These are phyloP conservation scores for Morpho helenor DNA, from an alignment of 2,888 invertebrate genomes.

Conservation along the genomic window DNA sequence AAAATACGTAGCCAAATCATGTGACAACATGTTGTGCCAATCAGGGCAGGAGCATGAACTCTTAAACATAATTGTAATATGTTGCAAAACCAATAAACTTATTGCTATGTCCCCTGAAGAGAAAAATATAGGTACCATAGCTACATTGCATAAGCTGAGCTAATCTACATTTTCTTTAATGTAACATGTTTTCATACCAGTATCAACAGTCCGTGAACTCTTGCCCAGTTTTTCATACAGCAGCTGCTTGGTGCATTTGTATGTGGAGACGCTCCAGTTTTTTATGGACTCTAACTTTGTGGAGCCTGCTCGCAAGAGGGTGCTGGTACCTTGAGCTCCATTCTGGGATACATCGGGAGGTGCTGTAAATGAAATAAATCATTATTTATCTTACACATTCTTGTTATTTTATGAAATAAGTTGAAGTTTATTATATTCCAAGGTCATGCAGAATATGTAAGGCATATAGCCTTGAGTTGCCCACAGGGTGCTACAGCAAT, in stretches of 20 bases:
- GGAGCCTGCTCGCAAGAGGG: conserved; percentile 82
- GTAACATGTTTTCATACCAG: conserved; percentile 71
- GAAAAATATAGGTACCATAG: no score
- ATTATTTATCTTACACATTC: no score
- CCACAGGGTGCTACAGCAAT: no score
- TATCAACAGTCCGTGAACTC: conserved; percentile 92
- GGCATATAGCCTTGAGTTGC: no score
- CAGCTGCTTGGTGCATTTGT: conserved; percentile 98
- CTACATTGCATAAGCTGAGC: no score
- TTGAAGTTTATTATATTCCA: no score
- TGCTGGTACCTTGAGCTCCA: conserved; percentile 75
- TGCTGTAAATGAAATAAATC: conserved; percentile 35
- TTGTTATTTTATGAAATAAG: no score
- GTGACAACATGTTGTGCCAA: no score
- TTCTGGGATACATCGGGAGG: conserved; percentile 81
- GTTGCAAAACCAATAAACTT: background rate
- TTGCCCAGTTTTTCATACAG: conserved; percentile 98
- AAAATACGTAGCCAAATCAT: no score
- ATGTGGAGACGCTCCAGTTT: conserved; percentile 98
- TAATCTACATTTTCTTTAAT: no score
- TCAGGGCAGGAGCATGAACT: conserved; percentile 67
- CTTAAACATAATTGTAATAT: conserved; percentile 53
- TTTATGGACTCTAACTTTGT: conserved; percentile 95
- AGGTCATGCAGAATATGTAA: no score
- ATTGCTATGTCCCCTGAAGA: background rate